Conservation (phyloP, 2,888 invertebrate genomes). For the Pandemis heparana region DNA sequence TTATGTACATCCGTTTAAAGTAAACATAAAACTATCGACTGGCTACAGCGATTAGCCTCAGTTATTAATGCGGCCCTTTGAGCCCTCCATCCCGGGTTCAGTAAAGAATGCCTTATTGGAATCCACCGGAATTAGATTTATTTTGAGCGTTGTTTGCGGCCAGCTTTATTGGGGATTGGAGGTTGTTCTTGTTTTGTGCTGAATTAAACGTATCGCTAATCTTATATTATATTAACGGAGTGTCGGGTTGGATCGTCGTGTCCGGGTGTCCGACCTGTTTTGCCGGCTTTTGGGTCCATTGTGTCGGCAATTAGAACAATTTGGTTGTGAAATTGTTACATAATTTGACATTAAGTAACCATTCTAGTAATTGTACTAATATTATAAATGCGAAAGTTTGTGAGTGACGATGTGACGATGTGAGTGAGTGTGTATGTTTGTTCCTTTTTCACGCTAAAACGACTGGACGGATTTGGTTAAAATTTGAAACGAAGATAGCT, state of each 20-base stretch:
- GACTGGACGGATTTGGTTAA: too few species aligned
- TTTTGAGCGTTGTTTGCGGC: constrained; percentile 28
- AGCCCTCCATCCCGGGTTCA: constrained; percentile 10
- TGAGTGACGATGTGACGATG: too few species aligned
- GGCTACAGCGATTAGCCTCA: constrained; percentile 5
- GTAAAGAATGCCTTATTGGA: constrained; percentile 30
- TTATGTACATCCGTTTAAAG: neutral
- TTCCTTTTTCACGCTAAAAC: too few species aligned
- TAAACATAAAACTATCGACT: constrained; percentile 12
- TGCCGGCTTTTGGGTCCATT: neutral
- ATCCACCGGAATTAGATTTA: constrained; percentile 19
- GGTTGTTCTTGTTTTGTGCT: neutral
- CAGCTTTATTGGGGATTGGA: constrained; percentile 18
- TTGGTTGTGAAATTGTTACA: too few species aligned
- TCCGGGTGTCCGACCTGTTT: neutral
- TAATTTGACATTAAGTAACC: too few species aligned
- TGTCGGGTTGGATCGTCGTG: neutral
- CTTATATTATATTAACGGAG: neutral
- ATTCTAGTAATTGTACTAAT: too few species aligned
- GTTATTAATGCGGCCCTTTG: constrained; percentile 32
- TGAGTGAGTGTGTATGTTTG: too few species aligned
- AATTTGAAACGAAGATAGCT: too few species aligned
- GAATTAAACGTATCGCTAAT: neutral
- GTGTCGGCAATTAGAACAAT: neutral
- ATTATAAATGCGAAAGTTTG: too few species aligned